These are phyloP conservation scores for Phymorhynchus buccinoides DNA, from an alignment of 1,140 invertebrate genomes.

Conservation along the genomic window DNA sequence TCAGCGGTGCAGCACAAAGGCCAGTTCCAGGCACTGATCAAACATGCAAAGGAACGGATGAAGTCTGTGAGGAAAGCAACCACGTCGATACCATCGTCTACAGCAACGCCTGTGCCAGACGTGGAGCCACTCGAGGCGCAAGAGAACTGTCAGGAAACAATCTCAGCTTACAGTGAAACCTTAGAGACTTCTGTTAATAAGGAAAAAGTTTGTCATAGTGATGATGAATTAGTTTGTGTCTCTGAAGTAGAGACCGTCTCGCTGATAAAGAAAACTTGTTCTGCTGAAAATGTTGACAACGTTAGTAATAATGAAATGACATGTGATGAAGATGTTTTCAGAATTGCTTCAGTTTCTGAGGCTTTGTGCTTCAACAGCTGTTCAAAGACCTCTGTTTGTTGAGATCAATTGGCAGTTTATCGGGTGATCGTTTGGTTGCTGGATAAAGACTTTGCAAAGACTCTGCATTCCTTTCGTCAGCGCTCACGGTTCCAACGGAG, in stretches of 20 bases:
- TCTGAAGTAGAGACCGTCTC: background rate
- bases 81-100: background rate
- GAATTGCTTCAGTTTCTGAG: too few relatives aligned
- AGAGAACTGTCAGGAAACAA: background rate
- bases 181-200: background rate
- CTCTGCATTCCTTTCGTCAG: background rate
- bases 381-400: background rate
- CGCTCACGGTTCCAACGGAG: background rate
- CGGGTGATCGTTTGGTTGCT: background rate
- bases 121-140: background rate
- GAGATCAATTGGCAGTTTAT: background rate
- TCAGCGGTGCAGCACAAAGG: constrained; percentile 31
- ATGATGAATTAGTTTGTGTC: background rate
- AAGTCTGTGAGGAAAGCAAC: background rate
- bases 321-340: too few relatives aligned
- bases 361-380: too few relatives aligned
- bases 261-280: background rate
- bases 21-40: constrained; percentile 41
- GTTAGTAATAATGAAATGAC: too few relatives aligned
- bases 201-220: background rate
- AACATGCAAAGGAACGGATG: constrained; percentile 38
- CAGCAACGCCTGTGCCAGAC: background rate
- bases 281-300: too few relatives aligned
- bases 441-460: background rate
- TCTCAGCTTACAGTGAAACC: background rate